Percentiles rank a stretch among this genome's conserved stretches.
phyloP scores from a whole-genome alignment of 2,797 vertebrate genomes.

The Falco columbarius region DNA sequence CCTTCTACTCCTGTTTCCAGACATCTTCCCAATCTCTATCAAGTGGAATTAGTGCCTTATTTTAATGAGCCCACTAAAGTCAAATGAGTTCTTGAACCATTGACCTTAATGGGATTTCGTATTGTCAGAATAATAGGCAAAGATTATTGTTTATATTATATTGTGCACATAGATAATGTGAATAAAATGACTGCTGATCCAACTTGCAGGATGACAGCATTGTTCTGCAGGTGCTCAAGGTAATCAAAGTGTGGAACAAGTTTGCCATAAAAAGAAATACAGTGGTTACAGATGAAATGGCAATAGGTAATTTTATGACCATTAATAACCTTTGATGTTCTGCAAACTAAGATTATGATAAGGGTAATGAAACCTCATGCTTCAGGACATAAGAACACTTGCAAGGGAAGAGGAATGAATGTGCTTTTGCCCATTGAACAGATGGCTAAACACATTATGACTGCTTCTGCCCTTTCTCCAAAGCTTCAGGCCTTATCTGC shows the following conservation, averaged over 20 bases:
- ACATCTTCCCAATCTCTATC: not conserved
- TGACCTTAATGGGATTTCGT: constrained; percentile 26
- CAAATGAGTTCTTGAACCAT: constrained; percentile 27
- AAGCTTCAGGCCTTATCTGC: not conserved
- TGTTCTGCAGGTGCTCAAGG: not conserved
- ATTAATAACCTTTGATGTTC: constrained; percentile 35
- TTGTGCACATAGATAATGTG: not conserved
- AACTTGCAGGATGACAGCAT: not conserved
- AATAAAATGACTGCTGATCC: constrained; percentile 15
- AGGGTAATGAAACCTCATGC: constrained; percentile 45
- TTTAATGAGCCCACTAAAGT: not conserved
- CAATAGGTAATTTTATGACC: constrained; percentile 24
- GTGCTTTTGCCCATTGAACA: not conserved
- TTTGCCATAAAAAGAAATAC: constrained; percentile 5
- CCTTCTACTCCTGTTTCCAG: not conserved
- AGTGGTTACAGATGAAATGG: not conserved
- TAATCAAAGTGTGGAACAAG: not conserved
- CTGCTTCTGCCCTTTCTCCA: not conserved
- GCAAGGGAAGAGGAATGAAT: not conserved
- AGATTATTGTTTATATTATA: constrained; percentile 29
- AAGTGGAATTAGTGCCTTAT: not conserved
- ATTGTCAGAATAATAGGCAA: constrained; percentile 16
- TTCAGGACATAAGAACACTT: constrained; percentile 1
- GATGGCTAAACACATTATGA: not conserved
- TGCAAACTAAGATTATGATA: constrained; percentile 5